Evolutionary conservation across 2,797 vertebrate species (phyloP).

Genomic region (Parauchenoglanis punctatus): DNA sequence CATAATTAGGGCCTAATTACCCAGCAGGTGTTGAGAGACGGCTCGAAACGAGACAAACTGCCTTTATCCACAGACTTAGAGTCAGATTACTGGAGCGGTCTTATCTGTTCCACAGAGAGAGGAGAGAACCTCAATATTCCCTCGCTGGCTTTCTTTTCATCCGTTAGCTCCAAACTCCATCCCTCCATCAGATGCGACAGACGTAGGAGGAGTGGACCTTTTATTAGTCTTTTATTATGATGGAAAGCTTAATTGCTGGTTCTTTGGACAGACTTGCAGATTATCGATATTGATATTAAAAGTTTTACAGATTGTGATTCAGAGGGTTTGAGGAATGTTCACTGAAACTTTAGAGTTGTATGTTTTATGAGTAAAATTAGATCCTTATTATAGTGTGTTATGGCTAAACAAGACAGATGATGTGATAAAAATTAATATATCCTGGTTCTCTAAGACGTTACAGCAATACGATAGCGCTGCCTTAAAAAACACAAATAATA

Average conservation of each 20-base stretch:
- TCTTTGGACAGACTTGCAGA: slow-evolving; percentile 35
- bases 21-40: slow-evolving; percentile 98
- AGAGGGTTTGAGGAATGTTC: background rate
- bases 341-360: background rate
- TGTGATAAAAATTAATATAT: background rate
- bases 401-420: background rate
- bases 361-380: background rate
- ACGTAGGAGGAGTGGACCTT: slow-evolving; percentile 73
- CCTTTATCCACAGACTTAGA: slow-evolving; percentile 99
- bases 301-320: background rate
- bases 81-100: slow-evolving; percentile 97
- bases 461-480: background rate
- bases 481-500: background rate
- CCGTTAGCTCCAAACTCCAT: slow-evolving; percentile 78
- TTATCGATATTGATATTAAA: slow-evolving; percentile 53
- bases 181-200: slow-evolving; percentile 58
- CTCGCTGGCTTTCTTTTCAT: slow-evolving; percentile 14
- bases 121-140: slow-evolving; percentile 87
- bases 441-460: background rate
- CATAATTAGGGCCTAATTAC: slow-evolving; percentile 99
- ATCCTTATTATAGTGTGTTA: background rate
- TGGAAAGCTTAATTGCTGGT: slow-evolving; percentile 60
- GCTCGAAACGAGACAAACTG: slow-evolving; percentile 99
- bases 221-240: slow-evolving; percentile 74
- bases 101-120: slow-evolving; percentile 94